phyloP scores from a whole-genome alignment of 2,113 vertebrate genomes.

The Sciurus niger region DNA sequence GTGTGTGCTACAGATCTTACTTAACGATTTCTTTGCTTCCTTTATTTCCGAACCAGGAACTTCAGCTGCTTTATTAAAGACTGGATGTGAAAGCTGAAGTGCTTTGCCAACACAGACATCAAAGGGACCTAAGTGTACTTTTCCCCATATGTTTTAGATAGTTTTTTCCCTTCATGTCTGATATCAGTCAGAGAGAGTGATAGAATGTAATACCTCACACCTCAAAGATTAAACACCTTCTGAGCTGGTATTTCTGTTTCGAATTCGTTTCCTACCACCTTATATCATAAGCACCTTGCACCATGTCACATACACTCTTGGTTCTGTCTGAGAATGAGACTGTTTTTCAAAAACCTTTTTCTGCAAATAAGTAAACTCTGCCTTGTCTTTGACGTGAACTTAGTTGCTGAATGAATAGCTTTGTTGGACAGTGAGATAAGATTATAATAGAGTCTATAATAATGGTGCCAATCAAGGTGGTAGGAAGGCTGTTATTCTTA shows the following conservation, averaged over 20 bases:
- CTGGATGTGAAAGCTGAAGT: slow-evolving; percentile 54
- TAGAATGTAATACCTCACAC: slow-evolving; percentile 73
- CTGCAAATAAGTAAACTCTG: slow-evolving; percentile 70
- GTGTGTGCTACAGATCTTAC: not conserved
- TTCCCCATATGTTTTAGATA: slow-evolving; percentile 32
- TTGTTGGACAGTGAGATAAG: slow-evolving; percentile 73
- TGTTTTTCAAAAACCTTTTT: slow-evolving; percentile 71
- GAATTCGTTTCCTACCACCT: slow-evolving; percentile 65
- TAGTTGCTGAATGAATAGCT: slow-evolving; percentile 70
- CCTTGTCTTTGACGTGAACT: slow-evolving; percentile 71
- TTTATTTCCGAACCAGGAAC: slow-evolving; percentile 62
- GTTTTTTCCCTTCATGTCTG: slow-evolving; percentile 61
- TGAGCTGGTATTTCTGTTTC: slow-evolving; percentile 73
- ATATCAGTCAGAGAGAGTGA: slow-evolving; percentile 59
- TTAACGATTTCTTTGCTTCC: not conserved
- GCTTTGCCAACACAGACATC: slow-evolving; percentile 71
- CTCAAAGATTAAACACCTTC: slow-evolving; percentile 83
- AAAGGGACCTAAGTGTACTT: slow-evolving; percentile 45
- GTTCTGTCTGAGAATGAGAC: slow-evolving; percentile 60
- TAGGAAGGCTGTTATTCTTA: slow-evolving; percentile 71
- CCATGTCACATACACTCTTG: slow-evolving; percentile 46
- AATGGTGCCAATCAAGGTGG: slow-evolving; percentile 71
- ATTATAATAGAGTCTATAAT: slow-evolving; percentile 79
- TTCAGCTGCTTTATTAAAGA: slow-evolving; percentile 64
- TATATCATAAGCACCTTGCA: slow-evolving; percentile 61